phyloP scores from a whole-genome alignment of 2,888 invertebrate genomes.

The Drosophila monieri region DNA sequence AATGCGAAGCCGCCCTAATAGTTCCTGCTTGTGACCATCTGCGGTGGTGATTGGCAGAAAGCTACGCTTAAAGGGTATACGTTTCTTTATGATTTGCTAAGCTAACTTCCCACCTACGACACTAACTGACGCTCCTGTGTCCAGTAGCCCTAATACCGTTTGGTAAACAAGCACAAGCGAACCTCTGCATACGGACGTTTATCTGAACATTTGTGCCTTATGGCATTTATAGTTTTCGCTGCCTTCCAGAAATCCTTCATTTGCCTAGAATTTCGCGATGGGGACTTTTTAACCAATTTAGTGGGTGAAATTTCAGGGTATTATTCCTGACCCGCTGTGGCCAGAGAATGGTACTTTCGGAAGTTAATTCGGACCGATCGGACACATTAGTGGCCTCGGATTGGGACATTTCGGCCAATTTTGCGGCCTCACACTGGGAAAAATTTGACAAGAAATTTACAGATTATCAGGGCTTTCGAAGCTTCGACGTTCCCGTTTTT shows the following conservation, averaged over 20 bases:
- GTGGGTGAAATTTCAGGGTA: neutral
- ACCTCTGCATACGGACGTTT: constrained; percentile 3
- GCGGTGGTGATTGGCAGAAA: too few species aligned
- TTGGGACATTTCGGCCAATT: too few species aligned
- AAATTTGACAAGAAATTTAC: too few species aligned
- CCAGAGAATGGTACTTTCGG: neutral
- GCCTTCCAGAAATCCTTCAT: neutral
- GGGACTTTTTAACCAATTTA: neutral
- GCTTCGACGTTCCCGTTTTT: too few species aligned
- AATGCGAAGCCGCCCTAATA: neutral
- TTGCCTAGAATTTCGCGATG: neutral
- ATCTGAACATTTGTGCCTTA: neutral
- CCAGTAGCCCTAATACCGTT: neutral
- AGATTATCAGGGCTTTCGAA: too few species aligned
- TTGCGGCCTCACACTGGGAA: too few species aligned
- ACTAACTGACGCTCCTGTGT: too few species aligned
- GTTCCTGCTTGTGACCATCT: too few species aligned
- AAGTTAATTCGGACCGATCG: neutral
- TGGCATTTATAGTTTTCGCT: neutral
- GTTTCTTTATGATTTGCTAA: too few species aligned
- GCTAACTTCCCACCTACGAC: too few species aligned
- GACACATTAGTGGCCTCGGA: too few species aligned
- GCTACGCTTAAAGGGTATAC: too few species aligned
- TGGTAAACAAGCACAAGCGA: neutral
- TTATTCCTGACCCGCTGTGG: neutral